Conservation (phyloP, 2,113 vertebrate species). For the Chaenocephalus aceratus region DNA sequence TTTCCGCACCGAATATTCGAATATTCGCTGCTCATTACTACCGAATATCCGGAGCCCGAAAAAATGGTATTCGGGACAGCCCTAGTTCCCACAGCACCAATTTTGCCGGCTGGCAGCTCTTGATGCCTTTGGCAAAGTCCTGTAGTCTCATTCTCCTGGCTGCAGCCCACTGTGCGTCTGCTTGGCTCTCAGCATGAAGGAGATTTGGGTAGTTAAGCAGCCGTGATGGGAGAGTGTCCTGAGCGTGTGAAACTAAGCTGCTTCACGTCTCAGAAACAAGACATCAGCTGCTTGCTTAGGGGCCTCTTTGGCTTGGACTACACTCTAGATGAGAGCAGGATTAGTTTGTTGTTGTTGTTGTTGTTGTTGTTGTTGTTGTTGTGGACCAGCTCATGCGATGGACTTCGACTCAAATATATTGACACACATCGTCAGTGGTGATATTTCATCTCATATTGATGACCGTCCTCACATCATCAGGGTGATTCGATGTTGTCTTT, state of each 20-base stretch:
- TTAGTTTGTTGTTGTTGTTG: background rate
- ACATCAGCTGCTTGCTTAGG: constrained; percentile 49
- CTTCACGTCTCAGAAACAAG: constrained; percentile 55
- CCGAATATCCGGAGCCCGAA: too few relatives aligned
- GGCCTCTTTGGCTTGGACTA: constrained; percentile 35
- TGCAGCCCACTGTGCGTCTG: constrained; percentile 1
- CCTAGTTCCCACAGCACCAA: too few relatives aligned
- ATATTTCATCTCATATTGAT: background rate
- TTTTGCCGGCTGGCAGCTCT: too few relatives aligned
- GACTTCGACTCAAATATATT: background rate
- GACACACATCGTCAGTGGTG: background rate
- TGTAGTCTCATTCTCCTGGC: too few relatives aligned
- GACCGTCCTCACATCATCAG: background rate
- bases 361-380: background rate
- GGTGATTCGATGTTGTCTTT: background rate
- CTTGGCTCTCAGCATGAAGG: constrained; percentile 38
- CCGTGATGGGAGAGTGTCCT: constrained; percentile 50
- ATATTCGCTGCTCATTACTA: too few relatives aligned
- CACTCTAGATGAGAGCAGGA: constrained; percentile 27
- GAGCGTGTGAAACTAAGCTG: constrained; percentile 64
- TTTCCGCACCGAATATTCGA: too few relatives aligned
- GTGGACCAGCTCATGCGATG: background rate
- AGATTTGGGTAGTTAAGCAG: constrained; percentile 70
- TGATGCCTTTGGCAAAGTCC: too few relatives aligned
- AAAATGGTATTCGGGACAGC: too few relatives aligned